A percentile compares a stretch with the other conserved stretches of the same genome.
Conservation (phyloP, 2,113 vertebrate species). For the Chitala chitala region DNA sequence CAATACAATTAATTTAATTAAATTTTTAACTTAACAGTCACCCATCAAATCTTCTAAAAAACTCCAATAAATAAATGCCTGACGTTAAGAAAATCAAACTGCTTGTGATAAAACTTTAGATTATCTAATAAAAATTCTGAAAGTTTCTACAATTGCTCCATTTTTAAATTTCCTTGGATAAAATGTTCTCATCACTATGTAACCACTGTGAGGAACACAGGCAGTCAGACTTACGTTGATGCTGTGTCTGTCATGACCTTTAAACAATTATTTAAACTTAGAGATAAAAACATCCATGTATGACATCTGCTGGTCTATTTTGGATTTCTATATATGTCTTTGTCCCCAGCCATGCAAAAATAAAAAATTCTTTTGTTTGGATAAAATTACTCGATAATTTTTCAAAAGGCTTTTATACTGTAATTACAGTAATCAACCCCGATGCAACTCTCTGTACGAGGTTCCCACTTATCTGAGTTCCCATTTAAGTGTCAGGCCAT, state of each 20-base stretch:
- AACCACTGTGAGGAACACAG: too few species aligned
- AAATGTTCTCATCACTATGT: too few species aligned
- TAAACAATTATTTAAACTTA: not conserved
- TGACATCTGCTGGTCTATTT: not conserved
- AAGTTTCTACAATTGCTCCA: too few species aligned
- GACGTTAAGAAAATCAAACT: too few species aligned
- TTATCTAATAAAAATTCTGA: too few species aligned
- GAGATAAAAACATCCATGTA: not conserved
- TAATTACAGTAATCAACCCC: conserved; percentile 11
- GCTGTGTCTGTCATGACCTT: not conserved
- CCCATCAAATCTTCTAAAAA: too few species aligned
- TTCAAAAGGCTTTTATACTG: not conserved
- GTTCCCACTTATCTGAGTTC: conserved; percentile 13
- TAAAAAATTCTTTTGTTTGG: not conserved
- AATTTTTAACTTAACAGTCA: too few species aligned
- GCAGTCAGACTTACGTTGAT: too few species aligned
- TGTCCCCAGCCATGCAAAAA: not conserved
- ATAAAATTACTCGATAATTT: conserved; percentile 1
- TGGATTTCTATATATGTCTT: not conserved
- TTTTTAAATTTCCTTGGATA: too few species aligned
- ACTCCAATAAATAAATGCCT: too few species aligned
- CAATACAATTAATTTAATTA: too few species aligned
- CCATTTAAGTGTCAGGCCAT: conserved; percentile 20
- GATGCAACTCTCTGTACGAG: not conserved
- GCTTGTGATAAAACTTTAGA: too few species aligned